Evolutionary conservation across 2,797 vertebrate species (phyloP).

Genomic region (Takifugu rubripes): DNA sequence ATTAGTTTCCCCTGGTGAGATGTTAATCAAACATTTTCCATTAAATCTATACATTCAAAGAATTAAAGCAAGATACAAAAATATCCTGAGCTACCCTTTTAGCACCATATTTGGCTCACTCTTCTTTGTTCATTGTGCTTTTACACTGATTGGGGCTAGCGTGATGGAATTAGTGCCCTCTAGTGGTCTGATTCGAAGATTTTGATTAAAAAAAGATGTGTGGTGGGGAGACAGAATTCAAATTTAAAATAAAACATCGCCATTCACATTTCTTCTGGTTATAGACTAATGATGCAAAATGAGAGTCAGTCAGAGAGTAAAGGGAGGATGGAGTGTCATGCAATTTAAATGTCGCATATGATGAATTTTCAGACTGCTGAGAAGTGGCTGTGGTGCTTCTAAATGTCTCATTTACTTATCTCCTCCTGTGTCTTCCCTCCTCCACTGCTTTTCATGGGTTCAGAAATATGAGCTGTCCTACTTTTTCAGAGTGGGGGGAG

Average conservation of each 20-base stretch:
- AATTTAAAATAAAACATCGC: too few relatives aligned
- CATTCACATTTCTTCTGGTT: too few relatives aligned
- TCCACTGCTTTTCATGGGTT: conserved; percentile 50
- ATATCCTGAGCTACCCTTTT: neutral
- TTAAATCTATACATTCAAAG: neutral
- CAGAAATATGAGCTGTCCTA: conserved; percentile 80
- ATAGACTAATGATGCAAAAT: too few relatives aligned
- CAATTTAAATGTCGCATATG: too few relatives aligned
- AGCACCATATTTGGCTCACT: neutral
- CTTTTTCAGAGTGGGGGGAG: conserved; percentile 54
- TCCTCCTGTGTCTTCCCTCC: conserved; percentile 16
- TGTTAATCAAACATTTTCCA: neutral
- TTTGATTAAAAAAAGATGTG: too few relatives aligned
- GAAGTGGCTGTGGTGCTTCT: too few relatives aligned
- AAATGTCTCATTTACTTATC: conserved; percentile 3
- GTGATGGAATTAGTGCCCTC: too few relatives aligned
- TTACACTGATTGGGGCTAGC: too few relatives aligned
- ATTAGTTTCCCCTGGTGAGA: conserved; percentile 5
- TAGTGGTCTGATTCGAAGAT: too few relatives aligned
- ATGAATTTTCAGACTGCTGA: too few relatives aligned
- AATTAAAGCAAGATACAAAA: neutral
- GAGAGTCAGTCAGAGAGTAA: neutral
- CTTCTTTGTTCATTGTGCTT: too few relatives aligned
- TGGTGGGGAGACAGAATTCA: too few relatives aligned
- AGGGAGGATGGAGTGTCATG: neutral